Base-by-base conservation (phyloP, 2,797 vertebrate species). In the Myiotriccus ornatus region DNA sequence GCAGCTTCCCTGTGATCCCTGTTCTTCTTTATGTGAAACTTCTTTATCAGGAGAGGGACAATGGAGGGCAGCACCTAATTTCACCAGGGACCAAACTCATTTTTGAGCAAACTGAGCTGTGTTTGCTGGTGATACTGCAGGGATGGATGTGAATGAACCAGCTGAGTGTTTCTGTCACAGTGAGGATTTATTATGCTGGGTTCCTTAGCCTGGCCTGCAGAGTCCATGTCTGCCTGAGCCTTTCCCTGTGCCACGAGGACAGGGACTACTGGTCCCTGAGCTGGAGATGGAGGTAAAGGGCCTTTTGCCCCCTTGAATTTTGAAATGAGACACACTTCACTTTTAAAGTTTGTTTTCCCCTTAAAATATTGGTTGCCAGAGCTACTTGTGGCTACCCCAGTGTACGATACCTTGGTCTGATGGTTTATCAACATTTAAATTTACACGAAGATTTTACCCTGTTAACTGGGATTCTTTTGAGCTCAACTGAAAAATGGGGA, bases 41-140 rank as follows among this genome's bases (percentile, higher is more conserved):
- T 76, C 84, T 94, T 76, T 23, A 77, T 69, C 60, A 35, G 60
- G 39, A 83, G 63, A 30, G 22, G 75, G 71, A 47, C 78, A 74
- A 14, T n/a, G 84, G 32, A 88, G 34, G 22, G 44, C 81, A 74
- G 69, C 68, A 59, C 55, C 71, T 41, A 9, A 76, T 89, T 69
- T 70, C 90, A 83, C 22, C 73, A 11, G 74, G 53, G 77, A 69
- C 32, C 39, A 25, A 20, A 53, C 70, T 76, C 0, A 56, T 84
- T 75, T 52, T 73, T 84, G 77, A 69, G 78, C 43, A 82, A 76
- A 84, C 70, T 78, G 39, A 3, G 37, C 73, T 74, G 18, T 90
- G 77, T 92, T 94, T 92, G 81, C 67, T 0, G 2, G 6, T 20
- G 57, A 6, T 52, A 6, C 37, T 0, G 0, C 24, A 18, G 70